Evolutionary conservation across 2,888 invertebrate genomes (phyloP).

Genomic region (Sinhomidia bicolor): DNA sequence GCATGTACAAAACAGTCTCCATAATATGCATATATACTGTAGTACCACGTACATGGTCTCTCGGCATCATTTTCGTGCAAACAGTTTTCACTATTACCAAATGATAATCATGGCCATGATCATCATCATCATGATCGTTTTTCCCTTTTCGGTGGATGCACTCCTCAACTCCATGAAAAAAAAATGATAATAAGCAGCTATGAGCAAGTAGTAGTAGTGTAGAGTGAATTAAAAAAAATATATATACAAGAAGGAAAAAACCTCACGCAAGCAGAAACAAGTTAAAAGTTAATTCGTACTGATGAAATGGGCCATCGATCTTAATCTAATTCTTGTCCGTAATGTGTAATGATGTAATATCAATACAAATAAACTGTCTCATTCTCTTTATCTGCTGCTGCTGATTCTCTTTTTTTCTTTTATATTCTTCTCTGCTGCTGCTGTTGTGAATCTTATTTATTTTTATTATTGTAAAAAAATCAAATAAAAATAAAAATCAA

Average conservation of each 20-base stretch:
- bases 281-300: slow-evolving; percentile 58
- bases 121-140: slow-evolving; percentile 41
- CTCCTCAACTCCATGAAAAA: slow-evolving; percentile 31
- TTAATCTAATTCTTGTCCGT: slow-evolving; percentile 57
- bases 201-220: background rate
- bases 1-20: background rate
- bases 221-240: slow-evolving; percentile 1
- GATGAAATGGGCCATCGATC: slow-evolving; percentile 54
- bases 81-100: slow-evolving; percentile 29
- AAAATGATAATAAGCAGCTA: slow-evolving; percentile 45
- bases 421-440: background rate
- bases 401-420: background rate
- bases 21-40: background rate
- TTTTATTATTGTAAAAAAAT: slow-evolving; percentile 2
- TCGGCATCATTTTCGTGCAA: background rate
- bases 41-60: background rate
- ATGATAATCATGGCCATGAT: background rate
- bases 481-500: background rate
- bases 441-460: slow-evolving; percentile 30
- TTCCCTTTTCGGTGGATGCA: slow-evolving; percentile 51
- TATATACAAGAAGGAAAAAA: no score
- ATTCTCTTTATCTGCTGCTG: slow-evolving; percentile 30
- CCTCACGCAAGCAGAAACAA: slow-evolving; percentile 70
- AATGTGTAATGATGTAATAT: slow-evolving; percentile 61
- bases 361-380: slow-evolving; percentile 71